Evolutionary conservation across 2,888 invertebrate genomes (phyloP).

Genomic region (Nineta flava): DNA sequence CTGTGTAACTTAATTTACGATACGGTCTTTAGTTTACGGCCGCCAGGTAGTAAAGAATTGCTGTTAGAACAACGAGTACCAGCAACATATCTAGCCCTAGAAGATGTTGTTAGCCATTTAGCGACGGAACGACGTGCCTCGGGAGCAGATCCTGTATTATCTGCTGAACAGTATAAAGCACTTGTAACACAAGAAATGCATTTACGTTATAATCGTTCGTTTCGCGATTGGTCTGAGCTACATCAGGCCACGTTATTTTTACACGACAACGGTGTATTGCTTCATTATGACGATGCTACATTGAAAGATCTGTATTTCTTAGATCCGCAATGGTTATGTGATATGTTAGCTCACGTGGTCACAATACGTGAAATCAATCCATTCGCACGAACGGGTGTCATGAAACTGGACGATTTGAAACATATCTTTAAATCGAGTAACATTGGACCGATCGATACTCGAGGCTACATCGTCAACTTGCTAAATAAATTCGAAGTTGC

Average conservation of each 20-base stretch:
- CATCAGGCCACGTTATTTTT: conserved; percentile 93
- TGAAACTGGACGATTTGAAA: conserved; percentile 85
- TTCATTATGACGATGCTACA: conserved; percentile 90
- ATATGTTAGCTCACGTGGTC: conserved; percentile 91
- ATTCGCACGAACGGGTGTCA: conserved; percentile 79
- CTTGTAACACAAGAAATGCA: conserved; percentile 48
- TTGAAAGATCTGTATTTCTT: conserved; percentile 89
- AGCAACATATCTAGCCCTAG: conserved; percentile 84
- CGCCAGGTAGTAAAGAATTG: conserved; percentile 84
- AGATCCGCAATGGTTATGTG: conserved; percentile 97
- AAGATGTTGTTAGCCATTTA: conserved; percentile 76
- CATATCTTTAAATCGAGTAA: conserved; percentile 84
- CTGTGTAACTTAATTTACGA: conserved; percentile 87
- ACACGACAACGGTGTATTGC: conserved; percentile 92
- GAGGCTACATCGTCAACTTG: conserved; percentile 75
- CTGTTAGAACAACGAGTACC: conserved; percentile 89
- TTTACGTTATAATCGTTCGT: conserved; percentile 50
- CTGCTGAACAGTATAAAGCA: conserved; percentile 58
- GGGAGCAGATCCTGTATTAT: conserved; percentile 65
- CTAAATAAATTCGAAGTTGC: conserved; percentile 96
- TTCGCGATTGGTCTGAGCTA: conserved; percentile 79
- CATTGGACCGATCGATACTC: conserved; percentile 48
- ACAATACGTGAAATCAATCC: conserved; percentile 96
- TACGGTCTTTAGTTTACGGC: conserved; percentile 77
- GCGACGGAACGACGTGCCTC: conserved; percentile 56